Base-by-base conservation (phyloP, 1,140 invertebrate genomes). In the Bombus waltoni region DNA sequence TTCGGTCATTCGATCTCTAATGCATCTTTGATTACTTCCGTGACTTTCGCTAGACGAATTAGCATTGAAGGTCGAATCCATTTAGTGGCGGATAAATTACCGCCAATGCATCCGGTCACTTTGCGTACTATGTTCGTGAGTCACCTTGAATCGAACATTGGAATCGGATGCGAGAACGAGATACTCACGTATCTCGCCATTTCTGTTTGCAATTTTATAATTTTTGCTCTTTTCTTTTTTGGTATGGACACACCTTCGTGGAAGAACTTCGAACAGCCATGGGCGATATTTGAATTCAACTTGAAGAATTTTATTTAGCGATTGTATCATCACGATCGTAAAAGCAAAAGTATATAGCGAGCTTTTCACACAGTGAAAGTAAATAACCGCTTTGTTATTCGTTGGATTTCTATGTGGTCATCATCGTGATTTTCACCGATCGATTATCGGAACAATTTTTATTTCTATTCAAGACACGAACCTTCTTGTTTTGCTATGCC, bases 41-140 rank as follows among this genome's bases (percentile, higher is more conserved):
- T 66, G 75, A 83, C 88, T 89, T 89, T 89, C 87, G 87, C 83
- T 89, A 89, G 83, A 70, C 71, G 88, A 89, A 86, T 78, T 83
- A 89, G 38, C 81, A 86, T 86, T 66, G 87, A 89, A 89, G 88
- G 88, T 66, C 79, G 75, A 81, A 89, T 32, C 68, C 65, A 89
- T 89, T 89, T 86, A 81, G 53, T 44, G 44, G 59, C 59, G 84
- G 79, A 89, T 88, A 86, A 85, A 83, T 89, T 89, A 89, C 87
- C 73, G 40, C 78, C 70, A 35, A 74, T 89, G 87, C 87, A 89
- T 89, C 88, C 88, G 88, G 87, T 70, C 79, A 35, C n/a, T 86
- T 13, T 42, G 75, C 66, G 81, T 76, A 88, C 66, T 74, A 71
- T 73, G 44, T 62, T 66, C 38, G 83, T 40, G 70, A 47, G 74